A percentile compares a stretch with the other conserved stretches of the same genome.
These are phyloP conservation scores for Dromius quadrimaculatus DNA, from an alignment of 2,888 invertebrate species.

Conservation along the genomic window DNA sequence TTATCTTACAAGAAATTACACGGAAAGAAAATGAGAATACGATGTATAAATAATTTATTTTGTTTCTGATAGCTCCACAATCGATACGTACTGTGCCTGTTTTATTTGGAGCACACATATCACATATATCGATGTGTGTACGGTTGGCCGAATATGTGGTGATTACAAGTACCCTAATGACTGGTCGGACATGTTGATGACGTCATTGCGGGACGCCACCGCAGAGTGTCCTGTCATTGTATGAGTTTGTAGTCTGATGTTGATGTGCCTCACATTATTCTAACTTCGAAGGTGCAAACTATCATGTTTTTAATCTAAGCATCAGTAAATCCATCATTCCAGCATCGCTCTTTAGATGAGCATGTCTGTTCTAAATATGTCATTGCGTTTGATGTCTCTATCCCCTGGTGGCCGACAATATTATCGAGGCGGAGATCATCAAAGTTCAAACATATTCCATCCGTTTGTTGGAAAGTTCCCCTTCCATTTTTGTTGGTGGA, in stretches of 20 bases:
- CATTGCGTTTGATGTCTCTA: neutral
- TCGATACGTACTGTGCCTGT: no score
- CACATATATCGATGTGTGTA: neutral
- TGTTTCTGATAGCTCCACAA: no score
- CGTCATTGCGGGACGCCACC: constrained; percentile 48
- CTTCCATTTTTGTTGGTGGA: constrained; percentile 4
- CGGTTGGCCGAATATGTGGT: constrained; percentile 38
- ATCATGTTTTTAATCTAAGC: no score
- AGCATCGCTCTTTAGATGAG: neutral
- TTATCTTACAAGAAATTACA: no score
- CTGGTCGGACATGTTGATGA: constrained; percentile 51
- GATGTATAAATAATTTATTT: no score
- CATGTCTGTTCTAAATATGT: neutral
- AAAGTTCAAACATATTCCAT: constrained; percentile 17
- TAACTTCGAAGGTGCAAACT: no score
- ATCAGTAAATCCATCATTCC: no score
- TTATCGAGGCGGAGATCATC: constrained; percentile 21
- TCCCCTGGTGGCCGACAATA: neutral
- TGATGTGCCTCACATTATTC: neutral
- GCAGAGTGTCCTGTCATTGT: constrained; percentile 28
- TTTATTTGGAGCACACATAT: neutral
- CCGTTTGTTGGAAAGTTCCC: no score
- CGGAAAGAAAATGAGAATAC: no score
- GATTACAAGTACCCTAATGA: constrained; percentile 52
- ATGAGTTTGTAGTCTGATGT: constrained; percentile 23